phyloP scores from a whole-genome alignment of 2,113 vertebrate genomes.

The Phalacrocorax carbo region DNA sequence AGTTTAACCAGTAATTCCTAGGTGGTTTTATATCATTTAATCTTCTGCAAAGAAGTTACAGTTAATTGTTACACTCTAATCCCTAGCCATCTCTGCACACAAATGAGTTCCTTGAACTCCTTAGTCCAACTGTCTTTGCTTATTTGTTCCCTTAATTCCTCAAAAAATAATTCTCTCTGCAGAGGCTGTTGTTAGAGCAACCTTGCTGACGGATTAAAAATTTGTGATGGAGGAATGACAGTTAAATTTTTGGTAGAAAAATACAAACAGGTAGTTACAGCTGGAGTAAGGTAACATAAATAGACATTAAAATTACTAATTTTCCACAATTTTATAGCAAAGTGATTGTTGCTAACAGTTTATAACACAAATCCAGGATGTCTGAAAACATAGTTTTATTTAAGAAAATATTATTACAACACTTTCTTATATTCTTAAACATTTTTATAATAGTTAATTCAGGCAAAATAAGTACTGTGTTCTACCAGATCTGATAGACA shows the following conservation, averaged over 20 bases:
- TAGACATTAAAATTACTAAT: background rate
- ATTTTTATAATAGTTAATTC: background rate
- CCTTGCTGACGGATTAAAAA: background rate
- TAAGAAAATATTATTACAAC: background rate
- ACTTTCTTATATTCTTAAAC: background rate
- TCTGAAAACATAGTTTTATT: background rate
- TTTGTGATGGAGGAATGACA: background rate
- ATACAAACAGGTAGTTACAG: background rate
- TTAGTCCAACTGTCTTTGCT: background rate
- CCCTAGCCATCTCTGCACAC: background rate
- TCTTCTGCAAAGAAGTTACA: background rate
- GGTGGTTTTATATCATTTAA: background rate
- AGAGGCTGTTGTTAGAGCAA: background rate
- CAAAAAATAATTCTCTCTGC: background rate
- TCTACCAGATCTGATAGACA: background rate
- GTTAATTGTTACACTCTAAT: background rate
- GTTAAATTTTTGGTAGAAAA: background rate
- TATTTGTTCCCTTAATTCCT: background rate
- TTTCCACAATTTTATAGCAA: background rate
- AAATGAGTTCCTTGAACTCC: background rate
- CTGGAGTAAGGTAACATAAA: background rate
- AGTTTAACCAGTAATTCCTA: background rate
- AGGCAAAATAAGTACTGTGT: background rate
- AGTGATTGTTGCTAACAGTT: background rate
- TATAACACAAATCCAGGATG: background rate